phyloP scores from a whole-genome alignment of 2,888 invertebrate genomes.

The Ophion ellenae region DNA sequence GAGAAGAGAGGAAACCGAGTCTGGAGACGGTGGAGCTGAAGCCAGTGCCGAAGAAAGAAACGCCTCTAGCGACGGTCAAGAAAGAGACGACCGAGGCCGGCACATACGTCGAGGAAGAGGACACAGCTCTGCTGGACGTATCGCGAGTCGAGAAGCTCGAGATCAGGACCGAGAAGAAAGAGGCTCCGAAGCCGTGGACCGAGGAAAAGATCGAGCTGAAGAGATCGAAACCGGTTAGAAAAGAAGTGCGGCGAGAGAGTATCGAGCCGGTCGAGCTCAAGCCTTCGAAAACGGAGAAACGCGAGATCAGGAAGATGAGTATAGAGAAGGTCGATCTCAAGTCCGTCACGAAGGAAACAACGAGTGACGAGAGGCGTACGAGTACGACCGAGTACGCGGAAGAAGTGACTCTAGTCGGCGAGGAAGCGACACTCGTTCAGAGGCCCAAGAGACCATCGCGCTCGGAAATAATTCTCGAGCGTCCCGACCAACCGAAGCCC shows the following conservation, averaged over 20 bases:
- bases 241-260: constrained; percentile 82
- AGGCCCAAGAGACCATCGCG: constrained; percentile 58
- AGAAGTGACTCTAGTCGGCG: constrained; percentile 63
- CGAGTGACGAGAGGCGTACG: constrained; percentile 66
- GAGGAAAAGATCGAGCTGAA: constrained; percentile 87
- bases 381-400: constrained; percentile 67
- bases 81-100: constrained; percentile 50
- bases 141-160: constrained; percentile 65
- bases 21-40: constrained; percentile 69
- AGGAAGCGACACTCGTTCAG: constrained; percentile 37
- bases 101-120: constrained; percentile 74
- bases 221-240: constrained; percentile 81
- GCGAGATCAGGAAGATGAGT: constrained; percentile 74
- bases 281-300: constrained; percentile 85
- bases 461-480: constrained; percentile 60
- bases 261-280: constrained; percentile 85
- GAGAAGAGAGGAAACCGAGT: constrained; percentile 71
- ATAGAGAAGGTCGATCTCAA: constrained; percentile 73
- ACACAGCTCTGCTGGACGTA: constrained; percentile 65
- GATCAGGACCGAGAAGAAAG: constrained; percentile 43
- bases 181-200: constrained; percentile 85
- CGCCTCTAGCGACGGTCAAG: constrained; percentile 22
- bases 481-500: constrained; percentile 71
- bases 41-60: constrained; percentile 57
- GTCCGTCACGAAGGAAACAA: constrained; percentile 68